Percentiles rank a stretch among this genome's conserved stretches.
Conservation (phyloP, 2,888 invertebrate species). For the Andrena hattorfiana region DNA sequence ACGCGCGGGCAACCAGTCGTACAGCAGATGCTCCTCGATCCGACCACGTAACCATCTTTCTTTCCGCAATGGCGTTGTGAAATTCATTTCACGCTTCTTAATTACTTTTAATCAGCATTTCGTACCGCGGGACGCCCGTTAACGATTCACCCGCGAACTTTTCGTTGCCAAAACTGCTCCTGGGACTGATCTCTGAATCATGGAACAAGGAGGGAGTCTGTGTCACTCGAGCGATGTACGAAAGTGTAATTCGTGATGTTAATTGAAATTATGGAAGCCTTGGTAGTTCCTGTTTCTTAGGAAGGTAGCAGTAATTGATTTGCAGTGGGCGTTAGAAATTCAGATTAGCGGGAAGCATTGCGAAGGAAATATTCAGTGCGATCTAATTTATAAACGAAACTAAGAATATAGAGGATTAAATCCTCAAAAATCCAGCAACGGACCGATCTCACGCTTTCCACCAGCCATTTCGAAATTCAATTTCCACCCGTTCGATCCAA, state of each 20-base stretch:
- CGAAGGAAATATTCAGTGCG: too few relatives aligned
- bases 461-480: constrained; percentile 24
- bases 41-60: constrained; percentile 35
- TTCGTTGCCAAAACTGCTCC: neutral
- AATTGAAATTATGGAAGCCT: too few relatives aligned
- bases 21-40: constrained; percentile 19
- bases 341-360: too few relatives aligned
- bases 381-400: too few relatives aligned
- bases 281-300: too few relatives aligned
- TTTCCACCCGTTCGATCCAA: constrained; percentile 23
- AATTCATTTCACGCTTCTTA: constrained; percentile 60
- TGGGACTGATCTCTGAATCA: neutral
- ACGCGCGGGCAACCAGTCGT: neutral
- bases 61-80: constrained; percentile 48
- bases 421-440: neutral
- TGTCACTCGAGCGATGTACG: neutral
- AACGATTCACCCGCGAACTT: constrained; percentile 29
- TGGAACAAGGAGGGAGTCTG: neutral
- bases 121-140: constrained; percentile 18
- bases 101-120: constrained; percentile 51
- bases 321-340: too few relatives aligned
- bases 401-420: neutral
- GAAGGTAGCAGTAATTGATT: too few relatives aligned
- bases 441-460: neutral
- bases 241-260: too few relatives aligned